Conservation (phyloP, 1,140 invertebrate genomes). For the Leptopilina boulardi region DNA sequence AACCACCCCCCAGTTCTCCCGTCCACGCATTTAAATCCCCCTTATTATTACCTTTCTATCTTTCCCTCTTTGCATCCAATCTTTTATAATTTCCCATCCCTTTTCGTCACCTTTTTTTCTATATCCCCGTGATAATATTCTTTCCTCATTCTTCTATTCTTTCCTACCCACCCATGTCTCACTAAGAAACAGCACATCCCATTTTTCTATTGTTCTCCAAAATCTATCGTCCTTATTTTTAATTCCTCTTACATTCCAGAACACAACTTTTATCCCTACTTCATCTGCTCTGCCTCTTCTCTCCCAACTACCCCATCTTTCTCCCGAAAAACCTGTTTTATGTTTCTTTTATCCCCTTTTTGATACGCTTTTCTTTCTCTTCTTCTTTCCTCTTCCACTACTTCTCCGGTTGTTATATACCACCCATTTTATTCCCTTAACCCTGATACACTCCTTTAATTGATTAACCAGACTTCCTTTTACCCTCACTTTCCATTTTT, state of each 20-base stretch:
- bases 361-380: background rate
- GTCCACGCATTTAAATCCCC: background rate
- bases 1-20: background rate
- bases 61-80: background rate
- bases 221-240: background rate
- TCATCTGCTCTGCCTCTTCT: constrained; percentile 45
- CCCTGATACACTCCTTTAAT: too few relatives aligned
- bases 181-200: background rate
- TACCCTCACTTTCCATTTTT: too few relatives aligned
- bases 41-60: constrained; percentile 34
- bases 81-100: background rate
- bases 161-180: background rate
- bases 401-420: too few relatives aligned
- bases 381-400: background rate
- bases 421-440: too few relatives aligned
- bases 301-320: background rate
- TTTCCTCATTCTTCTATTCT: background rate
- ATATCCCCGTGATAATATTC: too few relatives aligned
- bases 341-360: background rate
- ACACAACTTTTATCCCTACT: background rate
- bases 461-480: too few relatives aligned
- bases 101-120: background rate
- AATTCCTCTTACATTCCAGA: background rate
- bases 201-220: background rate
- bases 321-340: background rate